Evolutionary conservation across 2,797 vertebrate genomes (phyloP).

Genomic region (Chiroxiphia lanceolata): DNA sequence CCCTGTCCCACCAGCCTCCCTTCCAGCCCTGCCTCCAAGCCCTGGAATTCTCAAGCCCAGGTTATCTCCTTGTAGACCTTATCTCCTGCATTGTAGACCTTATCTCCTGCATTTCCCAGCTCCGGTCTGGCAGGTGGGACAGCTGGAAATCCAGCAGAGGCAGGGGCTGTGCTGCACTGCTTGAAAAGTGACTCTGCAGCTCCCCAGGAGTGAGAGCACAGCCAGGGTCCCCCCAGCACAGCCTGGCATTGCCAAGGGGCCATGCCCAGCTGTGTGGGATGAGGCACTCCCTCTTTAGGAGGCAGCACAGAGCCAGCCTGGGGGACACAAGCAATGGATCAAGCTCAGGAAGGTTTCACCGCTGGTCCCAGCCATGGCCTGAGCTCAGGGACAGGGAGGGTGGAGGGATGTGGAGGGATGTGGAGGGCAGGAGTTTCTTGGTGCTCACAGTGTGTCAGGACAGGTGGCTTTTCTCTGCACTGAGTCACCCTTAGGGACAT

Average conservation of each 20-base stretch:
- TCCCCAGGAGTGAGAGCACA: background rate
- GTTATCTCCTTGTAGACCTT: background rate
- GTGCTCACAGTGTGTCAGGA: fast-evolving
- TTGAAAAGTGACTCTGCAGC: background rate
- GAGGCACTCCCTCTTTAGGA: background rate
- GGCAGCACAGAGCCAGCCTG: background rate
- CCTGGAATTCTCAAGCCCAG: background rate
- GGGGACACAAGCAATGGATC: fast-evolving
- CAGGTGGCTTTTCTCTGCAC: background rate
- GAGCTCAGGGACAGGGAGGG: background rate
- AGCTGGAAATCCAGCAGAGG: background rate
- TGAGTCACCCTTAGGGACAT: background rate
- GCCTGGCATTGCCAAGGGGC: background rate
- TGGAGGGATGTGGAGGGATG: background rate
- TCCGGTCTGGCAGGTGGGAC: background rate
- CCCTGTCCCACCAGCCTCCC: background rate
- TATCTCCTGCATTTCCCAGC: background rate
- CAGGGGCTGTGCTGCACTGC: background rate
- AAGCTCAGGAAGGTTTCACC: background rate
- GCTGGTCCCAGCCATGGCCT: fast-evolving
- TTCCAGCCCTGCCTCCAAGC: background rate
- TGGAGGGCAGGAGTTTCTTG: background rate
- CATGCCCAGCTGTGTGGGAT: fast-evolving
- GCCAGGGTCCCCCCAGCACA: background rate
- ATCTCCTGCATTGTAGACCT: background rate